A percentile compares a stretch with the other conserved stretches of the same genome.
Evolutionary conservation across 1,140 invertebrate species (phyloP).

Genomic region (Calephelis nemesis): DNA sequence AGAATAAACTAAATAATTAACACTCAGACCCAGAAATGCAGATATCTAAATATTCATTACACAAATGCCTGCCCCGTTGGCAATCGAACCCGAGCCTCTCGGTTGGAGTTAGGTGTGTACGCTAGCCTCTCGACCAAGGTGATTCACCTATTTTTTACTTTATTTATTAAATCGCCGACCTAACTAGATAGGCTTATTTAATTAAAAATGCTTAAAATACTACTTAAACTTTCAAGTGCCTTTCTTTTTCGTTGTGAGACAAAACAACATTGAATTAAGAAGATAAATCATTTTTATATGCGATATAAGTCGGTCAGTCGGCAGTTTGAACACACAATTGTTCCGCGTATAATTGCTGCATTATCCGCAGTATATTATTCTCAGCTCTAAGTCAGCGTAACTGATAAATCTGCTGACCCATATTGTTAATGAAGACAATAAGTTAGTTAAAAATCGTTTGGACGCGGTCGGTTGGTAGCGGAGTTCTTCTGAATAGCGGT

Average conservation of each 20-base stretch:
- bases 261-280: conserved; percentile 2
- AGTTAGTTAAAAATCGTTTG: conserved; percentile 34
- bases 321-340: conserved; percentile 1
- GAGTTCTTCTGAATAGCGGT: conserved; percentile 38
- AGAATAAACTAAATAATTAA: no score
- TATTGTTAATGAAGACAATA: conserved; percentile 34
- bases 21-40: no score
- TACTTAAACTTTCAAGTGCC: not conserved
- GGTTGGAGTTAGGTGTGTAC: no score
- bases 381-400: conserved; percentile 26
- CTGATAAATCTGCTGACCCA: conserved; percentile 36
- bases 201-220: no score
- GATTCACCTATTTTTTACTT: no score
- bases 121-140: no score
- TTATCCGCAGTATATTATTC: conserved; percentile 18
- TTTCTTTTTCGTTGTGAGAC: not conserved
- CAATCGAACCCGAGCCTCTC: no score
- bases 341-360: conserved; percentile 12
- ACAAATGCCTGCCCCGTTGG: no score
- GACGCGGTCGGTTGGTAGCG: conserved; percentile 39
- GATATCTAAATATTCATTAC: no score
- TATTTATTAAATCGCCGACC: no score
- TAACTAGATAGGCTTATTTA: no score
- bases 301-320: conserved; percentile 5
- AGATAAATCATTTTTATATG: conserved; percentile 7